Evolutionary conservation across 2,797 vertebrate species (phyloP).

Genomic region (Urosaurus nigricauda): DNA sequence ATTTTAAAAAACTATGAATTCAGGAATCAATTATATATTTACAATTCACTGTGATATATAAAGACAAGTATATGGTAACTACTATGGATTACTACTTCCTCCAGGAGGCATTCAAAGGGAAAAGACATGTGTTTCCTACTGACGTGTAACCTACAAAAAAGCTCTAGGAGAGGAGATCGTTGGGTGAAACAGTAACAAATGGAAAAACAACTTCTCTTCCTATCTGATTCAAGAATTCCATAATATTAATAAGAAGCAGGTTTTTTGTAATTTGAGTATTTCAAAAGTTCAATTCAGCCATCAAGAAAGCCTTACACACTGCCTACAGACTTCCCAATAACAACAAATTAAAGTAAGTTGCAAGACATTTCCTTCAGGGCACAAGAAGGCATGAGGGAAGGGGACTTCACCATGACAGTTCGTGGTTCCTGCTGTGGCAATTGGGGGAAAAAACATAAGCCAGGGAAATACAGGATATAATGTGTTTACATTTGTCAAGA

Average conservation of each 20-base stretch:
- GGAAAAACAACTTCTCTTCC: constrained; percentile 27
- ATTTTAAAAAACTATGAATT: neutral
- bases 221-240: constrained; percentile 48
- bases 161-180: neutral
- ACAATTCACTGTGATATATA: neutral
- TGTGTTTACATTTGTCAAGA: constrained; percentile 84
- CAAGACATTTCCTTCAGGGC: constrained; percentile 71
- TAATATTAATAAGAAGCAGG: constrained; percentile 33
- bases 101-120: no score
- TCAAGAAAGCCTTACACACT: constrained; percentile 59
- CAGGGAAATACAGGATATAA: constrained; percentile 83
- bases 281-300: constrained; percentile 42
- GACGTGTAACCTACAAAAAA: neutral
- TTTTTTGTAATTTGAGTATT: constrained; percentile 62
- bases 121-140: neutral
- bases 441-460: constrained; percentile 52
- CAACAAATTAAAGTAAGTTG: constrained; percentile 60
- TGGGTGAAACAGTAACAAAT: constrained; percentile 34
- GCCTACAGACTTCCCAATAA: constrained; percentile 57
- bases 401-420: constrained; percentile 65
- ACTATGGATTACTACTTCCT: neutral
- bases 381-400: constrained; percentile 69
- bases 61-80: neutral
- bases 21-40: neutral
- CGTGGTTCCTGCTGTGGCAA: constrained; percentile 73